Evolutionary conservation across 2,113 vertebrate genomes (phyloP).

Genomic region (Aegotheles bennettii): DNA sequence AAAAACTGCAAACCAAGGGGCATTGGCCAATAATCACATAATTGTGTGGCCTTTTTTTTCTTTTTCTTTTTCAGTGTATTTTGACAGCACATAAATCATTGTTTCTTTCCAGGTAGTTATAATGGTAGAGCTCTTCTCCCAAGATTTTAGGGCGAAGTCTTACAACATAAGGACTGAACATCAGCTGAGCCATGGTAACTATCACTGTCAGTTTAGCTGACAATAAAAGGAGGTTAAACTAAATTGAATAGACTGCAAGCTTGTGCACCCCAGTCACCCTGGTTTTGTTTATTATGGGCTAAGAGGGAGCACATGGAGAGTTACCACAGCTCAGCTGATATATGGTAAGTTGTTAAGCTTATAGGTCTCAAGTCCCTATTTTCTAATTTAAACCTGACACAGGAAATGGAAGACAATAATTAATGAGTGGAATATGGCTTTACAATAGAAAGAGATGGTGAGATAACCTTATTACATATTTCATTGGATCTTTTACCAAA

Average conservation of each 20-base stretch:
- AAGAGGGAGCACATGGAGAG: neutral
- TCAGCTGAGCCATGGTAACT: neutral
- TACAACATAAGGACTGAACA: neutral
- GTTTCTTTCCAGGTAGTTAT: neutral
- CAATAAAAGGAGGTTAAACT: neutral
- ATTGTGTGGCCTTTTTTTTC: neutral
- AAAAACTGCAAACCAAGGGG: constrained; percentile 41
- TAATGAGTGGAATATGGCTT: constrained; percentile 43
- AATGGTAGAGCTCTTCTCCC: neutral
- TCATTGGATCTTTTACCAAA: constrained; percentile 50
- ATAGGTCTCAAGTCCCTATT: neutral
- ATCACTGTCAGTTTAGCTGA: neutral
- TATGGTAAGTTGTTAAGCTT: constrained; percentile 19
- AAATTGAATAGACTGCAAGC: neutral
- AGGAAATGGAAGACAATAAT: constrained; percentile 61
- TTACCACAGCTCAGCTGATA: constrained; percentile 13
- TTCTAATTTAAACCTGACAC: constrained; percentile 43
- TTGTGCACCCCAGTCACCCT: neutral
- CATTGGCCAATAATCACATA: constrained; percentile 6
- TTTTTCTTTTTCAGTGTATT: neutral
- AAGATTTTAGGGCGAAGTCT: constrained; percentile 8
- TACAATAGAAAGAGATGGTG: constrained; percentile 52
- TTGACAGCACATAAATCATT: constrained; percentile 26
- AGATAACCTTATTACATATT: constrained; percentile 56
- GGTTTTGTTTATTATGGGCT: neutral